Base-by-base conservation (phyloP, 2,797 vertebrate species). In the Botia kubotai region DNA sequence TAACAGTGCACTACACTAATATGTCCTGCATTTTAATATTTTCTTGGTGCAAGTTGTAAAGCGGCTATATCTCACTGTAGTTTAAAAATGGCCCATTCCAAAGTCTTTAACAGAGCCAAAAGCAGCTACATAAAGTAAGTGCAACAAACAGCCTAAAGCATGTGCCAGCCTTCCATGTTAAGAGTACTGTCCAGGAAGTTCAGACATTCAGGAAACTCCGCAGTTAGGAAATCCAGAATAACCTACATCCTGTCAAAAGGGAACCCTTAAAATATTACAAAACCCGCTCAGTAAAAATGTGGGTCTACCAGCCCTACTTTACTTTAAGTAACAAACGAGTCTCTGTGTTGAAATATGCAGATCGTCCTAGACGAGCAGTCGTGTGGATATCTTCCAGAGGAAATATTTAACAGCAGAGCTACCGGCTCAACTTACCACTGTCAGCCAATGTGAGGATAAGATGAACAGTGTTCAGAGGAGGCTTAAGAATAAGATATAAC, bases 191-290 rank as follows among this genome's bases (percentile, higher is more conserved):
- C 62, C 60, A 81, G 70, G 66, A 75, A 72, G 53, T n/a, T 78
- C 46, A 55, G 74, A 76, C 84, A 81, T 80, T 86, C 83, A 77
- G 87, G 85, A 86, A 87, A 82, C 77, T 75, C 77, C 23, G 63
- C 70, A 70, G 60, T 29, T 84, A 81, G 82, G 87, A 86, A 82
- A 80, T 84, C 70, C 78, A 75, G 75, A 78, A 87, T 81, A 77
- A 86, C 82, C 73, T 82, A 84, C 81, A 87, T 86, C 83, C 85
- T 87, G 79, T 58, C 77, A 79, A 72, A 79, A 77, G 83, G 75
- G 84, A 78, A 53, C 74, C 66, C 29, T 58, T 65, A 74, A 63
- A 39, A 78, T 63, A 73, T 70, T 68, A 57, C 50, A 83, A 81
- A 71, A 75, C 14, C 43, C n/a, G 23, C 58, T 77, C 52, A 48